Evolutionary conservation across 1,140 invertebrate genomes (phyloP).

Genomic region (Drosophila biarmipes): DNA sequence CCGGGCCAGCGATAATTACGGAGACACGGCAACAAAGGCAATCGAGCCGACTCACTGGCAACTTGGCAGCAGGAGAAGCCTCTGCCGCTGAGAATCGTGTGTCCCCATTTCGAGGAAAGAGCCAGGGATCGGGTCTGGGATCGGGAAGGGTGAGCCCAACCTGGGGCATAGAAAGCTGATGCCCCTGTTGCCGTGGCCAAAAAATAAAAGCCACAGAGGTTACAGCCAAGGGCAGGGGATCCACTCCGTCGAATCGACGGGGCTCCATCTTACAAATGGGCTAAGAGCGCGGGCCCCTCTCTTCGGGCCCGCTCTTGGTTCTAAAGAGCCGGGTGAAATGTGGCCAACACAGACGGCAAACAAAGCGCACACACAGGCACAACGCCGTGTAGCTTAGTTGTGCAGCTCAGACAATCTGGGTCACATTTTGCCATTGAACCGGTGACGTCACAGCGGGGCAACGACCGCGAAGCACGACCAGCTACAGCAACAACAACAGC

Average conservation of each 20-base stretch:
- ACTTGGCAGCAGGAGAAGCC: conserved; percentile 37
- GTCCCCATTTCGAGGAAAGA: conserved; percentile 69
- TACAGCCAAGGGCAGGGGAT: conserved; percentile 51
- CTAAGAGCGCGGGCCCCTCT: conserved; percentile 15
- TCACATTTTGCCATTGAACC: conserved; percentile 85
- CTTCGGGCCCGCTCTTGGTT: conserved; percentile 59
- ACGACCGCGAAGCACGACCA: conserved; percentile 83
- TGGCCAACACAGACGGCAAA: conserved; percentile 52
- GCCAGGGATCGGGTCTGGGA: conserved; percentile 3
- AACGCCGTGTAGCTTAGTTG: conserved; percentile 64
- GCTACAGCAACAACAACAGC: conserved; percentile 48
- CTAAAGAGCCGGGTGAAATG: conserved; percentile 61
- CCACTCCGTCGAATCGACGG: neutral
- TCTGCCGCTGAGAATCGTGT: conserved; percentile 52
- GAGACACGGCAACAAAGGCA: conserved; percentile 71
- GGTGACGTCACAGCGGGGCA: conserved; percentile 84
- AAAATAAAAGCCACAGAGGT: conserved; percentile 9
- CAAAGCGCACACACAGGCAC: conserved; percentile 24
- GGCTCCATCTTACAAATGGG: conserved; percentile 36
- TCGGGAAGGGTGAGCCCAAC: conserved; percentile 14
- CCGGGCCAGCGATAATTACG: conserved; percentile 72
- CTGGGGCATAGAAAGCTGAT: conserved; percentile 30
- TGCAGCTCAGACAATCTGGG: conserved; percentile 85
- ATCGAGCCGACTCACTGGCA: conserved; percentile 57
- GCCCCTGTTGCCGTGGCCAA: conserved; percentile 22